These are phyloP conservation scores for Argya squamiceps DNA, from an alignment of 2,797 vertebrate species.

Conservation along the genomic window DNA sequence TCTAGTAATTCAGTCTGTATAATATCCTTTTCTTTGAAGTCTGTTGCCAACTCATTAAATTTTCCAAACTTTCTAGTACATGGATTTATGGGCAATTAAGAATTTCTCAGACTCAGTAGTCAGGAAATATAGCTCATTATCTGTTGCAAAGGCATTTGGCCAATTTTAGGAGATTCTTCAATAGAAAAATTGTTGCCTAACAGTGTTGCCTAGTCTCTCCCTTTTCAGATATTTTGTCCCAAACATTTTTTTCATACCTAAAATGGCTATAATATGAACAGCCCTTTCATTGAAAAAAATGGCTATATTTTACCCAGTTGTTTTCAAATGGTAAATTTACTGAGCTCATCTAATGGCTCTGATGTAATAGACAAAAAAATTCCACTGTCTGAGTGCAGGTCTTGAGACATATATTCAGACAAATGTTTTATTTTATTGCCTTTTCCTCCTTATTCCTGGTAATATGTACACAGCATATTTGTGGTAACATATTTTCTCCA, in stretches of 20 bases:
- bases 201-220: neutral
- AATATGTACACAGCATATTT: neutral
- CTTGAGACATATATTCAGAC: constrained; percentile 18
- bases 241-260: neutral
- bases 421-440: constrained; percentile 34
- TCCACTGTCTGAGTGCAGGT: neutral
- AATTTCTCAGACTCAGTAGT: constrained; percentile 28
- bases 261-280: neutral
- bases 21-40: constrained; percentile 19
- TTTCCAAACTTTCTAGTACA: constrained; percentile 20
- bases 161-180: constrained; percentile 39
- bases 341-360: constrained; percentile 12
- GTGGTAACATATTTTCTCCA: neutral
- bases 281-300: neutral
- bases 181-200: constrained; percentile 35
- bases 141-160: constrained; percentile 28
- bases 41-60: constrained; percentile 48
- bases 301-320: neutral
- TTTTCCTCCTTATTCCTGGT: neutral
- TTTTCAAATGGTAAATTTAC: constrained; percentile 32
- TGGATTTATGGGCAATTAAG: constrained; percentile 49
- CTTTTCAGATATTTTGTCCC: neutral
- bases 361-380: constrained; percentile 13
- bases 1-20: neutral
- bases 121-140: constrained; percentile 47